phyloP scores from a whole-genome alignment of 2,888 invertebrate genomes.

The Caenorhabditis sp. region DNA sequence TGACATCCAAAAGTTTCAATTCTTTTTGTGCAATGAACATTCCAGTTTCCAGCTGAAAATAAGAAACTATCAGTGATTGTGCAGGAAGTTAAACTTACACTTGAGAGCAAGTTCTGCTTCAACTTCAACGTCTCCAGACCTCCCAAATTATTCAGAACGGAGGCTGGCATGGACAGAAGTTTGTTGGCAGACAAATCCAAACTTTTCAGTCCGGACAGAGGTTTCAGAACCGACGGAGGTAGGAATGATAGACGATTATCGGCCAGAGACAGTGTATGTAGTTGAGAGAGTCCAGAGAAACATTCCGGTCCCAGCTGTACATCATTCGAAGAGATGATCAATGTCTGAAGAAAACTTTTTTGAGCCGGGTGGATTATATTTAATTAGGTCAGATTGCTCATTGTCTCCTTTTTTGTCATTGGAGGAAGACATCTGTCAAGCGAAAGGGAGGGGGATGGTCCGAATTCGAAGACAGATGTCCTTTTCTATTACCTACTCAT shows the following conservation, averaged over 20 bases:
- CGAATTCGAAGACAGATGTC: constrained; percentile 56
- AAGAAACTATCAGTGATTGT: neutral
- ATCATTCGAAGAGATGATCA: constrained; percentile 68
- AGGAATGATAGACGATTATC: constrained; percentile 68
- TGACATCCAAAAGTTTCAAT: constrained; percentile 63
- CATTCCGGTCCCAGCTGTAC: constrained; percentile 68
- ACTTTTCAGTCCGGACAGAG: constrained; percentile 42
- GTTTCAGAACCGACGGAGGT: constrained; percentile 70
- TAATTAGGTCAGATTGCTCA: constrained; percentile 22
- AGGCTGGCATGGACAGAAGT: constrained; percentile 68
- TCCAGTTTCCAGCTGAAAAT: constrained; percentile 73
- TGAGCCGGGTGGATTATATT: neutral
- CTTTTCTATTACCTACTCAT: constrained; percentile 56
- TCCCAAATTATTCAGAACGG: constrained; percentile 62
- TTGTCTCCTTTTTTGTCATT: constrained; percentile 22
- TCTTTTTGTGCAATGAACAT: constrained; percentile 69
- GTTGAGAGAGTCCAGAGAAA: constrained; percentile 64
- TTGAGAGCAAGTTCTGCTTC: constrained; percentile 66
- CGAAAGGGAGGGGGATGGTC: constrained; percentile 2
- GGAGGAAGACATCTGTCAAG: constrained; percentile 38
- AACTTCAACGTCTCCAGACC: constrained; percentile 52
- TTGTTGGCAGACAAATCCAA: constrained; percentile 70
- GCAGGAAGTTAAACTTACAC: constrained; percentile 62
- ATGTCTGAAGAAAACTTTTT: constrained; percentile 62
- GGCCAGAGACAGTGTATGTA: constrained; percentile 63